A percentile compares a stretch with the other conserved stretches of the same genome.
These are phyloP conservation scores for Diachrysia chrysitis DNA, from an alignment of 2,888 invertebrate genomes.

Conservation along the genomic window DNA sequence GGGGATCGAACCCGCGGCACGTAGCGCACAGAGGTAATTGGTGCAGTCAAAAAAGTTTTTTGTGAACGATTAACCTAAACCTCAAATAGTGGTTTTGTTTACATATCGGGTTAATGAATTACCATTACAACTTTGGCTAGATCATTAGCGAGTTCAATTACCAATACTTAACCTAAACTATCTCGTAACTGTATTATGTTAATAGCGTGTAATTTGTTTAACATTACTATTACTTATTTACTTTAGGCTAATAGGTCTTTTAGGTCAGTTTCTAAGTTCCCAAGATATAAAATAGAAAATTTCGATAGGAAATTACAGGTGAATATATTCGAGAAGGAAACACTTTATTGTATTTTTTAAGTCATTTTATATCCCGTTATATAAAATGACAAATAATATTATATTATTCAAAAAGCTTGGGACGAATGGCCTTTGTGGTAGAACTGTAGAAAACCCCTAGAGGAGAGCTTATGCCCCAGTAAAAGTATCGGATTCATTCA, in stretches of 20 bases:
- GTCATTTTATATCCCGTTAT: no score
- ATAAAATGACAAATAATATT: no score
- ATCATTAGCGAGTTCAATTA: slow-evolving; percentile 38
- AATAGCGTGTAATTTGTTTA: slow-evolving; percentile 60
- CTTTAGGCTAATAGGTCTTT: slow-evolving; percentile 36
- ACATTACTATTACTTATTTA: slow-evolving; percentile 54
- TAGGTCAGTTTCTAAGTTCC: neutral
- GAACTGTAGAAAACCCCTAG: no score
- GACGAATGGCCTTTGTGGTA: no score
- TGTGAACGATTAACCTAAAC: neutral
- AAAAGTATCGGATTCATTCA: no score
- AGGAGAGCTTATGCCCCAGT: no score
- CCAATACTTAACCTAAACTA: slow-evolving; percentile 42
- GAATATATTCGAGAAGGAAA: slow-evolving; percentile 6
- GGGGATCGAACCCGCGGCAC: no score
- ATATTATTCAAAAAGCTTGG: no score
- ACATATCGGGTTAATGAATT: slow-evolving; percentile 40
- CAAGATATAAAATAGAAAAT: neutral
- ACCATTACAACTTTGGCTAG: slow-evolving; percentile 33
- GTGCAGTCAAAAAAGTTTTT: no score
- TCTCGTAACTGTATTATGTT: slow-evolving; percentile 36
- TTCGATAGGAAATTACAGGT: neutral
- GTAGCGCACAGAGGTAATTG: no score
- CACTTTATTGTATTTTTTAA: neutral
- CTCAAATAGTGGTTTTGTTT: slow-evolving; percentile 40